phyloP scores from a whole-genome alignment of 1,140 invertebrate genomes.

The Drosophila saltans region DNA sequence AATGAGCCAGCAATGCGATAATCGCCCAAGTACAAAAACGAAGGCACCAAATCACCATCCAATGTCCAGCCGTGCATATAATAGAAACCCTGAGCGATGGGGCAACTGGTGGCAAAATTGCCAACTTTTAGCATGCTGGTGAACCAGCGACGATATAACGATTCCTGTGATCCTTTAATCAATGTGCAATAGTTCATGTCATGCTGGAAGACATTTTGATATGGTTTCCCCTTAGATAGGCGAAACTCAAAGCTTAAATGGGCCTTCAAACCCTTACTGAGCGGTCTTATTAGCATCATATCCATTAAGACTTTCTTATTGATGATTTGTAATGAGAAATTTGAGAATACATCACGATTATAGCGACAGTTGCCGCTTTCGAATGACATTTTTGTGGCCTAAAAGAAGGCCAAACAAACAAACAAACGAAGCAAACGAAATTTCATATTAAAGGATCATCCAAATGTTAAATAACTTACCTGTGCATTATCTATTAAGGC shows the following conservation, averaged over 20 bases:
- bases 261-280: conserved; percentile 48
- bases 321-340: conserved; percentile 49
- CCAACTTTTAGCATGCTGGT: conserved; percentile 49
- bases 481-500: neutral
- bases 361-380: conserved; percentile 49
- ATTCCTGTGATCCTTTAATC: conserved; percentile 49
- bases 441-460: neutral
- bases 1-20: conserved; percentile 56
- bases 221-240: conserved; percentile 48
- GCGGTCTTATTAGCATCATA: conserved; percentile 31
- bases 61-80: conserved; percentile 61
- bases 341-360: conserved; percentile 51
- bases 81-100: conserved; percentile 56
- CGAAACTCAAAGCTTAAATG: conserved; percentile 67
- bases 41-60: conserved; percentile 49
- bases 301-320: conserved; percentile 56
- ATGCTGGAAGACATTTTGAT: conserved; percentile 67
- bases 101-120: conserved; percentile 69
- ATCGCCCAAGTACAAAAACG: conserved; percentile 69
- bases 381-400: conserved; percentile 55
- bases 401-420: neutral
- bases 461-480: neutral
- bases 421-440: neutral
- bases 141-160: conserved; percentile 66
- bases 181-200: conserved; percentile 67